A percentile compares a stretch with the other conserved stretches of the same genome.
Conservation (phyloP, 2,113 vertebrate species). For the Eurystomus gularis region DNA sequence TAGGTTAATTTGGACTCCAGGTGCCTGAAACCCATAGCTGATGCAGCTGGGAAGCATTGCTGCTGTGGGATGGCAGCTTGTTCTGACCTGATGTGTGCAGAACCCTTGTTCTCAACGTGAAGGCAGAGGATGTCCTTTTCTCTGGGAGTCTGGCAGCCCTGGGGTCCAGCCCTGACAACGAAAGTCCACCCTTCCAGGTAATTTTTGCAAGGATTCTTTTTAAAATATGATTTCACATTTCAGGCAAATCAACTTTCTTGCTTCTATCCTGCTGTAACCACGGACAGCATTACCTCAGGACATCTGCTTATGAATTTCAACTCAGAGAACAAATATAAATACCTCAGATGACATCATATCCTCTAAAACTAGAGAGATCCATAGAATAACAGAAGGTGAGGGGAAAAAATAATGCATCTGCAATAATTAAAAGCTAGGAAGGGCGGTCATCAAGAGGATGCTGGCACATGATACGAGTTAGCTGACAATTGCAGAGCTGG, state of each 20-base stretch:
- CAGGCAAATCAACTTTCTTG: background rate
- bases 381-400: background rate
- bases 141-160: background rate
- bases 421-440: background rate
- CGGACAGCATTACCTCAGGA: background rate
- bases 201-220: background rate
- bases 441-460: background rate
- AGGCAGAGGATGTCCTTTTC: background rate
- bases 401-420: background rate
- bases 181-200: background rate
- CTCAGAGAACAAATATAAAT: background rate
- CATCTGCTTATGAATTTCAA: background rate
- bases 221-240: background rate
- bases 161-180: background rate
- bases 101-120: background rate
- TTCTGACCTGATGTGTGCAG: no score
- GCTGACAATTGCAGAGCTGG: background rate
- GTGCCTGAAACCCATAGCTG: background rate
- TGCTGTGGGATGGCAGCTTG: background rate
- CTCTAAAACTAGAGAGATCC: background rate
- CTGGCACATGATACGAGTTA: background rate
- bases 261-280: background rate
- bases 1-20: background rate
- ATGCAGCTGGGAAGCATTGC: background rate
- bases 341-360: background rate